Evolutionary conservation across 2,113 vertebrate genomes (phyloP).

Genomic region (Salvator merianae): DNA sequence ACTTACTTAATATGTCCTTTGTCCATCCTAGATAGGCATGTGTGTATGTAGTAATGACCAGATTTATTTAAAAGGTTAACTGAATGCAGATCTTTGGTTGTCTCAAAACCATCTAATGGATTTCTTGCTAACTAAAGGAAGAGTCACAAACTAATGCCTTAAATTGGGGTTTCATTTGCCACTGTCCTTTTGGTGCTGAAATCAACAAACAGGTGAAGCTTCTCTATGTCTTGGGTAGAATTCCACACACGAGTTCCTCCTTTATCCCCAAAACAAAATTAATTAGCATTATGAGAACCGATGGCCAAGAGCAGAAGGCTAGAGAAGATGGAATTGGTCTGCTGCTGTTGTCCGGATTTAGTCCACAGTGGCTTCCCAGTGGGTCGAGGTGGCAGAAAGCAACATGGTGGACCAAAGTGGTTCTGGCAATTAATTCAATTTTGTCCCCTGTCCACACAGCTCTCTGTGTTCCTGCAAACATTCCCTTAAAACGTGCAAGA

Average conservation of each 20-base stretch:
- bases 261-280: background rate
- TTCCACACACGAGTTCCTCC: background rate
- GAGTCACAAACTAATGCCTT: background rate
- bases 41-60: too few species aligned
- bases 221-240: too few species aligned
- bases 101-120: background rate
- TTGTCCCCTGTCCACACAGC: background rate
- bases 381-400: too few species aligned
- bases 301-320: too few species aligned
- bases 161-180: background rate
- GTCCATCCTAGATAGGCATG: background rate
- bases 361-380: too few species aligned
- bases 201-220: background rate
- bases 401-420: too few species aligned
- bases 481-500: background rate
- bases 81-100: too few species aligned
- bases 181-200: slow-evolving; percentile 18
- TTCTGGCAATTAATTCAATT: background rate
- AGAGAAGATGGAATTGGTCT: too few species aligned
- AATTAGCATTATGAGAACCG: too few species aligned
- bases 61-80: background rate
- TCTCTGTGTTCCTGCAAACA: background rate
- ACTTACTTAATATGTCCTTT: too few species aligned
- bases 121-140: background rate
- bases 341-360: too few species aligned